Percentiles rank a stretch among this genome's conserved stretches.
phyloP scores from a whole-genome alignment of 2,888 invertebrate genomes.

The Ormyrus pomaceus region DNA sequence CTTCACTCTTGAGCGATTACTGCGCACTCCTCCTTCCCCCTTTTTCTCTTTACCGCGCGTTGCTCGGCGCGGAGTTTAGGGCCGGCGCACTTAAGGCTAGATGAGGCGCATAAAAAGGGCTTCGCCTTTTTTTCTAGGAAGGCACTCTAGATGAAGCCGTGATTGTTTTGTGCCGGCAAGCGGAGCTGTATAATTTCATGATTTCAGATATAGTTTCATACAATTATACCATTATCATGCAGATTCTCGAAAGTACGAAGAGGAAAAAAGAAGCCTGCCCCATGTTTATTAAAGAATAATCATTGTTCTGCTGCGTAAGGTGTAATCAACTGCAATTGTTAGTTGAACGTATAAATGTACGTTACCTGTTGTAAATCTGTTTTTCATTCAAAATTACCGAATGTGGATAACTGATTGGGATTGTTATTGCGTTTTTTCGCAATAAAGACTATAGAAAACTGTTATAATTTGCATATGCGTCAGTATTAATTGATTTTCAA shows the following conservation, averaged over 20 bases:
- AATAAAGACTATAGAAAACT: too few species aligned
- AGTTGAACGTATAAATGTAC: not conserved
- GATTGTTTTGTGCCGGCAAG: not conserved
- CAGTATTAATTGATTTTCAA: too few species aligned
- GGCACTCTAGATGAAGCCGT: not conserved
- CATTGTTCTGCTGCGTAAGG: not conserved
- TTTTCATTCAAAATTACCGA: too few species aligned
- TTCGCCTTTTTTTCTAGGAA: too few species aligned
- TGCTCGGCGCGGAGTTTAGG: too few species aligned
- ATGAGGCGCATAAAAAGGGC: too few species aligned
- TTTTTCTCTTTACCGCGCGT: not conserved
- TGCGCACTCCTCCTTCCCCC: too few species aligned
- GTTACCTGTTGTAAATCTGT: not conserved
- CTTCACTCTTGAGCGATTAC: constrained; percentile 57
- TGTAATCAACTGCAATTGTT: constrained; percentile 1
- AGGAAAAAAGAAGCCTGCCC: not conserved
- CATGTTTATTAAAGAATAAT: constrained; percentile 15
- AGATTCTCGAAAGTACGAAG: not conserved
- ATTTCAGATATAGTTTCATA: not conserved
- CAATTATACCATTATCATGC: constrained; percentile 11
- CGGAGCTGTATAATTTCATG: constrained; percentile 2
- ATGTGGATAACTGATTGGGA: too few species aligned
- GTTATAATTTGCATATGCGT: too few species aligned
- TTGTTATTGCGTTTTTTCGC: too few species aligned
- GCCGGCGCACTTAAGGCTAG: too few species aligned